Base-by-base conservation (phyloP, 2,888 invertebrate genomes). In the Chorisops tibialis region DNA sequence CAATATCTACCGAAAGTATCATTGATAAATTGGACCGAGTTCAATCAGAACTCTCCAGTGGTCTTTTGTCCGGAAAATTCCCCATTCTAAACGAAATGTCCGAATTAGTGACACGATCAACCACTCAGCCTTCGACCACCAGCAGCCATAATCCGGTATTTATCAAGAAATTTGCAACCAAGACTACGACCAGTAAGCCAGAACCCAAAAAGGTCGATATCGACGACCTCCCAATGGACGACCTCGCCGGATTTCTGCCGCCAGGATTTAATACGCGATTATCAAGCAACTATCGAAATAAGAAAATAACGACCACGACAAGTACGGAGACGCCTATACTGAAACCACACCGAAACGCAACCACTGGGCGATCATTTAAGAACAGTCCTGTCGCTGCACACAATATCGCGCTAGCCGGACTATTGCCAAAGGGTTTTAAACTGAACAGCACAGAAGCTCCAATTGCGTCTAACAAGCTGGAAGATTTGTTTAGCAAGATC, bases 21-120 rank as follows among this genome's bases (percentile, higher is more conserved):
- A 91, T 89, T 67, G 93, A 93, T 70, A 92, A 92, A 75, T 79
- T 93, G 66, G 92, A 93, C 73, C 82, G 89, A 58, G 90, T 91
- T 11, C 92, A 92, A 70, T 92, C 92, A 0, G 91, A 91, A 73
- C 75, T 93, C 22, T 91, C 90, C 0, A 89, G 88, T 70, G 88
- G 87, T 59, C 83, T 92, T 51, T 77, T 92, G 21, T 85, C 86
- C 3, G 88, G 88, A 52, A 87, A 87, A 56, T 85, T 89, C 68
- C 83, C 87, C 63, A 85, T 85, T 52, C 83, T 85, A 30, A 85
- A 84, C 54, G 87, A 87, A 74, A 87, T 88, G 72, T 84, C 63
- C 14, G 64, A 63, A 12, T 37, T 63, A 11, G 70, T 74, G 6
- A 73, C 76, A 2, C 45, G 51, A 12, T 47, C 56, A 12, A 62